These are phyloP conservation scores for Thamnaconus septentrionalis DNA, from an alignment of 2,113 vertebrate species.

Conservation along the genomic window DNA sequence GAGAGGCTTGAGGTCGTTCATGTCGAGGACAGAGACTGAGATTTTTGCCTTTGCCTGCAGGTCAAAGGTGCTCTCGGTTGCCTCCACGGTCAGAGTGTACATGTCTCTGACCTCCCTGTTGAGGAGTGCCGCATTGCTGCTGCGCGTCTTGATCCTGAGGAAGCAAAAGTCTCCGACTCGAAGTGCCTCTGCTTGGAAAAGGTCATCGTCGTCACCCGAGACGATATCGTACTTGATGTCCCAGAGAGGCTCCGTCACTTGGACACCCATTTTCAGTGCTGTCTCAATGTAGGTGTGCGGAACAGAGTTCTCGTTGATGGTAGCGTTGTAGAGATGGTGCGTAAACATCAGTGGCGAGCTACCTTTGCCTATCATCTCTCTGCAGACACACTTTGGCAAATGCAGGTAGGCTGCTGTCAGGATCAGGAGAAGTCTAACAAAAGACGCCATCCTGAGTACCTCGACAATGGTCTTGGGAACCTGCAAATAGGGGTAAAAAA, in stretches of 20 bases:
- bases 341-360: slow-evolving; percentile 84
- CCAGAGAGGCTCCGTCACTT: slow-evolving; percentile 77
- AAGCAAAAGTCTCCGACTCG: slow-evolving; percentile 91
- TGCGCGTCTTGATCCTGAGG: slow-evolving; percentile 87
- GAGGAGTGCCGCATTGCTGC: slow-evolving; percentile 83
- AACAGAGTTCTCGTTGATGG: slow-evolving; percentile 91
- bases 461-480: slow-evolving; percentile 21
- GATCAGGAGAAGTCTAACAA: slow-evolving; percentile 38
- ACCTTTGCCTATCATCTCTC: slow-evolving; percentile 73
- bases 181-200: slow-evolving; percentile 87
- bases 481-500: slow-evolving; percentile 42
- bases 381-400: slow-evolving; percentile 50
- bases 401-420: slow-evolving; percentile 67
- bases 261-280: slow-evolving; percentile 86
- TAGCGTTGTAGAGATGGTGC: slow-evolving; percentile 87
- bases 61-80: slow-evolving; percentile 79
- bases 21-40: slow-evolving; percentile 87
- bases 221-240: slow-evolving; percentile 83
- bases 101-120: slow-evolving; percentile 91
- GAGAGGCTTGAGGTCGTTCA: slow-evolving; percentile 93
- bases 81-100: slow-evolving; percentile 87
- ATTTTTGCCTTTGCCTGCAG: slow-evolving; percentile 84
- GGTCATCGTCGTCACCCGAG: slow-evolving; percentile 80
- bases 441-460: slow-evolving; percentile 62
- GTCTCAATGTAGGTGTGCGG: slow-evolving; percentile 89